Evolutionary conservation across 1,140 invertebrate genomes (phyloP), one percentile per base, ranked within the genome.

Genomic region (Diabrotica virgifera): DNA sequence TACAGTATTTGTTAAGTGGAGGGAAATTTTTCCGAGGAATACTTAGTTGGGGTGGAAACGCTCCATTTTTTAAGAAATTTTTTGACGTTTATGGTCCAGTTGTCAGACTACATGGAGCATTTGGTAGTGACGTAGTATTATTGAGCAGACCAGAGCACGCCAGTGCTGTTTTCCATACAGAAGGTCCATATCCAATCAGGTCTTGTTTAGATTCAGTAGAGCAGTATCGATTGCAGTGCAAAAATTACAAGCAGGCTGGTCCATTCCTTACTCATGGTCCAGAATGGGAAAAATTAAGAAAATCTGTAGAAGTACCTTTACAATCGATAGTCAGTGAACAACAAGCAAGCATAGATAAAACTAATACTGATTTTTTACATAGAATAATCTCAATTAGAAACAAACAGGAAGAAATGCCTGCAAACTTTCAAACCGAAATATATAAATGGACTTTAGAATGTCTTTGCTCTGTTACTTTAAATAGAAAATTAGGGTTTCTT

Each of bases 401-500:
- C 68, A 80, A 83, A 64, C 86, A 88, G 69, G 84, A 87, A 52
- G 85, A 89, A 73, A 77, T 88, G 5, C 78, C 83, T 0, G 76
- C 72, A 6, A 81, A 82, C 67, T 84, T 88, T 65, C 77, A 82
- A 52, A 80, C 83, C n/a, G 85, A 87, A 69, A 69, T 89, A 3
- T 83, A 85, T 59, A 87, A 87, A 54, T 87, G 88, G 85, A 80
- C 84, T 35, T 81, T 90, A 68, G 89, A 90, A 77, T 86, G 85
- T 75, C 82, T 89, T 75, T 85, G 81, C 76, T 70, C 71, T 3
- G 69, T 76, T 5, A 69, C 70, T 10, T 65, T 77, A n/a, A 77
- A 75, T 54, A 72, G 72, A 55, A 73, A 69, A 50, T 62, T 77
- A 6, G 75, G 74, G 8, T 77, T 77, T 62, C 59, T 78, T 70